Conservation (phyloP, 2,888 invertebrate genomes). For the Brassicogethes aeneus region DNA sequence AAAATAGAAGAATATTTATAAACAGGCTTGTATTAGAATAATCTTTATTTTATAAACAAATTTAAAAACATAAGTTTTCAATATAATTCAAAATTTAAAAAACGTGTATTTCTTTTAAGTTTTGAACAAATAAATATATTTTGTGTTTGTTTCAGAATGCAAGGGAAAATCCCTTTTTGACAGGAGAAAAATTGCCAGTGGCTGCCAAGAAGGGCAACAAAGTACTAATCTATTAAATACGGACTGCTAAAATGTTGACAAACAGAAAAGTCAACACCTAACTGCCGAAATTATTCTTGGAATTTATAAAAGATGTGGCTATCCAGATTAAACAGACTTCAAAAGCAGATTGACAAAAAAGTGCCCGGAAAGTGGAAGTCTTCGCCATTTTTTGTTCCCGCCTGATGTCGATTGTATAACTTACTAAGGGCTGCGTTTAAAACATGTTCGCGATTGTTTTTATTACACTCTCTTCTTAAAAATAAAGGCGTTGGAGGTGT, state of each 20-base stretch:
- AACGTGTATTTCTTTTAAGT: too few relatives aligned
- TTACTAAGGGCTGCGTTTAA: neutral
- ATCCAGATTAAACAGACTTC: neutral
- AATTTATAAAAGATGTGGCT: neutral
- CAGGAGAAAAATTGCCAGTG: conserved; percentile 79
- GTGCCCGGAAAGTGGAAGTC: neutral
- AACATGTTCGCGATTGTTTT: neutral
- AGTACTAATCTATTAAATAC: conserved; percentile 41
- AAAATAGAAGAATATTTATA: too few relatives aligned
- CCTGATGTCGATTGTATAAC: neutral
- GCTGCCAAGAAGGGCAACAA: conserved; percentile 89
- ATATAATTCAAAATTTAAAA: too few relatives aligned
- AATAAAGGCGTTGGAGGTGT: conserved; percentile 9
- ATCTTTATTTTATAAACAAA: too few relatives aligned
- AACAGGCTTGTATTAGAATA: too few relatives aligned
- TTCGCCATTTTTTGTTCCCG: neutral
- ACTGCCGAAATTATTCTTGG: neutral
- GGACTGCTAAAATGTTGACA: neutral
- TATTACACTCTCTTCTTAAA: neutral
- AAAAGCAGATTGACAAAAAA: neutral
- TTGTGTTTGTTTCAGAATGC: neutral
- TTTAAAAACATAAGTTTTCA: too few relatives aligned
- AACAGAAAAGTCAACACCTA: neutral
- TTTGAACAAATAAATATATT: too few relatives aligned
- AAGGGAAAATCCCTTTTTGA: conserved; percentile 65